These are phyloP conservation scores for Pitta sordida DNA, from an alignment of 2,113 vertebrate genomes.

Conservation along the genomic window DNA sequence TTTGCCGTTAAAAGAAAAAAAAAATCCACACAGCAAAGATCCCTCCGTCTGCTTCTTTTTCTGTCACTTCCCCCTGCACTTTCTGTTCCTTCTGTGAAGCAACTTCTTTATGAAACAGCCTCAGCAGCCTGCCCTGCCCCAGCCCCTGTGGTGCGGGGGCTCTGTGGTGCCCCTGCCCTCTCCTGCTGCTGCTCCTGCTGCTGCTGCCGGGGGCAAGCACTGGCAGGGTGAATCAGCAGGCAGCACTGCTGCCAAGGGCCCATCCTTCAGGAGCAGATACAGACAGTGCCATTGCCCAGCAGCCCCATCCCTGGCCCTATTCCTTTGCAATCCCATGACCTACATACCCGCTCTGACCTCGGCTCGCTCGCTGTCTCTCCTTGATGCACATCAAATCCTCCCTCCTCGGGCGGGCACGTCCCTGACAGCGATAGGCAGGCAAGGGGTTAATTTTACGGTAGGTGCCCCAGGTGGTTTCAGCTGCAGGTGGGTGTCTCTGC, in stretches of 20 bases:
- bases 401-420: background rate
- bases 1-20: background rate
- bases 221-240: conserved; percentile 24
- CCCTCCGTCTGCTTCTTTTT: background rate
- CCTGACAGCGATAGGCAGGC: accelerated
- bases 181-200: background rate
- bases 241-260: background rate
- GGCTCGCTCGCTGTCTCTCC: background rate
- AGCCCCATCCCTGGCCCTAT: background rate
- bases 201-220: background rate
- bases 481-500: background rate
- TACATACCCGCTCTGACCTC: background rate
- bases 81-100: background rate
- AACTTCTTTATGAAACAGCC: background rate
- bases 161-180: background rate
- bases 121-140: background rate
- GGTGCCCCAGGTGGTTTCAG: background rate
- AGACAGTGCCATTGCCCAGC: conserved; percentile 12
- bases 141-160: accelerated
- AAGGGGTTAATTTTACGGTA: background rate
- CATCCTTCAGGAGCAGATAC: conserved; percentile 4
- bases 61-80: conserved; percentile 7
- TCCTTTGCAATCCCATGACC: conserved; percentile 30
- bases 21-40: background rate
- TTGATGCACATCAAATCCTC: background rate